Percentiles rank a stretch among this genome's conserved stretches.
Evolutionary conservation across 1,140 invertebrate species (phyloP).

Genomic region (Cydia splendana): DNA sequence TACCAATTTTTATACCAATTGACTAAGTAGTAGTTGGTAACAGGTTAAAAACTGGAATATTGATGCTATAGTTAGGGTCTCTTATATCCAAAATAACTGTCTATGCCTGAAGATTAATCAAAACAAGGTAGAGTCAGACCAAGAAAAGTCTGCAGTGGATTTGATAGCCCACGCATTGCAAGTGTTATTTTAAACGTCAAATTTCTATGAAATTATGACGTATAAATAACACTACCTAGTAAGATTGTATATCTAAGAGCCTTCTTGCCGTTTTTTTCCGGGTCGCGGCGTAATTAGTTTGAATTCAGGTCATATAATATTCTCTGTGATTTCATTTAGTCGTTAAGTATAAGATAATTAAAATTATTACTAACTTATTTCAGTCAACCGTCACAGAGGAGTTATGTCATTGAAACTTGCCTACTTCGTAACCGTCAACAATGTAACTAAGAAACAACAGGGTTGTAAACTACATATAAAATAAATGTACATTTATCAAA

Average conservation of each 20-base stretch:
- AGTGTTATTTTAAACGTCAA: too few relatives aligned
- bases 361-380: constrained; percentile 4
- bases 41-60: too few relatives aligned
- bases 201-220: too few relatives aligned
- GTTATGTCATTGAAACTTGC: constrained; percentile 1
- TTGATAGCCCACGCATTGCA: too few relatives aligned
- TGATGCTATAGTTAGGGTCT: too few relatives aligned
- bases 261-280: neutral
- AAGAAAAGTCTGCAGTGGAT: too few relatives aligned
- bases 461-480: constrained; percentile 50
- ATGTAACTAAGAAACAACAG: constrained; percentile 46
- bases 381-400: constrained; percentile 21
- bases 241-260: neutral
- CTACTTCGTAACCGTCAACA: constrained; percentile 12
- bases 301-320: constrained; percentile 18
- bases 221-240: neutral
- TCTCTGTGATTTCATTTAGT: constrained; percentile 31
- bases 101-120: too few relatives aligned
- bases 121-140: too few relatives aligned
- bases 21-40: too few relatives aligned
- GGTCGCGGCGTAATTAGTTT: neutral
- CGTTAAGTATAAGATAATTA: constrained; percentile 20
- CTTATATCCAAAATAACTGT: too few relatives aligned
- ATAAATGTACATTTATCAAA: constrained; percentile 54
- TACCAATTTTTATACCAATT: too few relatives aligned